Evolutionary conservation across 2,888 invertebrate genomes (phyloP).

Genomic region (Cryptops parisi): DNA sequence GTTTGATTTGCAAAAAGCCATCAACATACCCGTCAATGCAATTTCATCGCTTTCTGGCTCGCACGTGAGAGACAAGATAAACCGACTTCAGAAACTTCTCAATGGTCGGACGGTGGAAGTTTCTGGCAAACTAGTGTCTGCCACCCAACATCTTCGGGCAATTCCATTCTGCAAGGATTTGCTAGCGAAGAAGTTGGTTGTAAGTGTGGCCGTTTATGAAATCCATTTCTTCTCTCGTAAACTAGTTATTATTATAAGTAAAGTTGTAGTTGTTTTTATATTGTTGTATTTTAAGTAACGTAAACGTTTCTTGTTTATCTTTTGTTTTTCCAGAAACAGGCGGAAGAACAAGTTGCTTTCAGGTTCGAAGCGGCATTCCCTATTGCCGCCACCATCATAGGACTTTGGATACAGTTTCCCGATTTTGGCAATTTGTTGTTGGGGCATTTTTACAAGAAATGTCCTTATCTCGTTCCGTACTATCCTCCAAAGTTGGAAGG

Average conservation of each 20-base stretch:
- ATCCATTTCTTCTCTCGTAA: too few relatives aligned
- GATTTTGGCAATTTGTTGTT: conserved; percentile 63
- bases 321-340: conserved; percentile 66
- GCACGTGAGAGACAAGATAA: conserved; percentile 61
- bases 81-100: conserved; percentile 53
- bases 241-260: too few relatives aligned
- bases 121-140: conserved; percentile 38
- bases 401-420: conserved; percentile 64
- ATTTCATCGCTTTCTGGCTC: conserved; percentile 58
- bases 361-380: conserved; percentile 75
- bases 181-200: conserved; percentile 58
- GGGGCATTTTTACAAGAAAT: conserved; percentile 59
- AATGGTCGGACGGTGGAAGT: conserved; percentile 51
- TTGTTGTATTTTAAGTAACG: too few relatives aligned
- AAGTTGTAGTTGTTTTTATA: too few relatives aligned
- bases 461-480: conserved; percentile 73
- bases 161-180: conserved; percentile 48
- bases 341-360: conserved; percentile 65
- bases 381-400: conserved; percentile 61
- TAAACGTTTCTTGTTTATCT: too few relatives aligned
- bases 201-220: too few relatives aligned
- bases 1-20: conserved; percentile 60
- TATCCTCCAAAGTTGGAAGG: conserved; percentile 52
- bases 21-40: conserved; percentile 75
- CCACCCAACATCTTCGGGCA: conserved; percentile 59